Conservation (phyloP, 2,888 invertebrate genomes). For the Dichetophora obliterata region DNA sequence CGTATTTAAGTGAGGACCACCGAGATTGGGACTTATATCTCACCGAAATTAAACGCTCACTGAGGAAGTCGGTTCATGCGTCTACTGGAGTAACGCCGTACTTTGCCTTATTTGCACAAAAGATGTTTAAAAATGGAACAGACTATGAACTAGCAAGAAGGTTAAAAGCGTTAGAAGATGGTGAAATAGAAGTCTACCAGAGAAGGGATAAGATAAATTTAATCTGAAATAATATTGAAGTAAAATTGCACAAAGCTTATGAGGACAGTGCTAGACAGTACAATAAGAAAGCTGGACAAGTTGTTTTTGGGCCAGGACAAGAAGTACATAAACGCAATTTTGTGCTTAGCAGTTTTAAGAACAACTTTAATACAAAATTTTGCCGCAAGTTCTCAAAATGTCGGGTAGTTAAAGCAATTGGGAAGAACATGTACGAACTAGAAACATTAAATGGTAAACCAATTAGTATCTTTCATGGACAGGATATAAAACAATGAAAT, state of each 20-base stretch:
- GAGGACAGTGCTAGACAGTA: neutral
- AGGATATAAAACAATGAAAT: neutral
- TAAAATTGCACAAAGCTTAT: too few relatives aligned
- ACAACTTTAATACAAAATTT: too few relatives aligned
- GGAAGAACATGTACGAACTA: neutral
- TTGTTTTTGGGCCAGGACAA: neutral
- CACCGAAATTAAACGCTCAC: conserved; percentile 12
- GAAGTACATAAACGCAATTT: too few relatives aligned
- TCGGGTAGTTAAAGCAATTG: too few relatives aligned
- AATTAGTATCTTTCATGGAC: neutral
- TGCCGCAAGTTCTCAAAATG: too few relatives aligned
- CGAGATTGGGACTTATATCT: too few relatives aligned
- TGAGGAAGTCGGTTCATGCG: conserved; percentile 23
- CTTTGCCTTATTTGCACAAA: conserved; percentile 13
- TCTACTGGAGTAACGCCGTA: conserved; percentile 30
- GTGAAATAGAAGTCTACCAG: neutral
- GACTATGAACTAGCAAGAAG: conserved; percentile 17
- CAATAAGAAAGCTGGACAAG: neutral
- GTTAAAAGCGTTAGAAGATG: conserved; percentile 12
- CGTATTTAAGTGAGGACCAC: too few relatives aligned
- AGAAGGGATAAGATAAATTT: neutral
- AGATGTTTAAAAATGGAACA: conserved; percentile 19
- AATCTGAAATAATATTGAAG: neutral
- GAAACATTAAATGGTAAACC: neutral
- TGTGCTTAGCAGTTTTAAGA: neutral